Percentiles rank a stretch among this genome's conserved stretches.
These are phyloP conservation scores for Amiota communis DNA, from an alignment of 2,888 invertebrate genomes.

Conservation along the genomic window DNA sequence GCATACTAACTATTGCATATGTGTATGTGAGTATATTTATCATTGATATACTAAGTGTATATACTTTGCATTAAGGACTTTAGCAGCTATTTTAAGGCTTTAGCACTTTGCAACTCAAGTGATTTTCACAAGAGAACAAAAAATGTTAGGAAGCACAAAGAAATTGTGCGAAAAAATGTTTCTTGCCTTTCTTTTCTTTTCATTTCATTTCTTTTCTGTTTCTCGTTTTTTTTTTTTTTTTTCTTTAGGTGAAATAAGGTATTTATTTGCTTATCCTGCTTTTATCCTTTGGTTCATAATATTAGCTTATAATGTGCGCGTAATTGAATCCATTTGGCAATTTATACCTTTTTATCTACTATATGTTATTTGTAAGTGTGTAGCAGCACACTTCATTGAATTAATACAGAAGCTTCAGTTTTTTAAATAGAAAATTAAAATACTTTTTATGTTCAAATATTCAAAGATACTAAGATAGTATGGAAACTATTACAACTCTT, in stretches of 20 bases:
- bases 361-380: too few relatives aligned
- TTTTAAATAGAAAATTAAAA: too few relatives aligned
- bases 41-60: slow-evolving; percentile 17
- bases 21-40: slow-evolving; percentile 35
- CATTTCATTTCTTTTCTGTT: too few relatives aligned
- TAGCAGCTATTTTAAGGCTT: slow-evolving; percentile 27
- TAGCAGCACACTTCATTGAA: too few relatives aligned
- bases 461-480: too few relatives aligned
- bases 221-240: too few relatives aligned
- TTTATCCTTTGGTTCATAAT: slow-evolving; percentile 64
- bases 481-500: too few relatives aligned
- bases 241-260: neutral
- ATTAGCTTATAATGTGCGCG: slow-evolving; percentile 63
- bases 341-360: neutral
- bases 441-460: too few relatives aligned
- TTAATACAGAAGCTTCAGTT: too few relatives aligned
- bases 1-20: slow-evolving; percentile 31
- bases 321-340: slow-evolving; percentile 49
- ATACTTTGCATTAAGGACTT: slow-evolving; percentile 28
- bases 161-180: neutral
- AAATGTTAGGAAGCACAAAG: neutral
- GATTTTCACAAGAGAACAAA: slow-evolving; percentile 33
- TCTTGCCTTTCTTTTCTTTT: too few relatives aligned
- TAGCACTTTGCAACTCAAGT: slow-evolving; percentile 43
- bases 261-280: slow-evolving; percentile 52